Conservation (phyloP, 1,140 invertebrate species). For the Protaetia brevitarsis region DNA sequence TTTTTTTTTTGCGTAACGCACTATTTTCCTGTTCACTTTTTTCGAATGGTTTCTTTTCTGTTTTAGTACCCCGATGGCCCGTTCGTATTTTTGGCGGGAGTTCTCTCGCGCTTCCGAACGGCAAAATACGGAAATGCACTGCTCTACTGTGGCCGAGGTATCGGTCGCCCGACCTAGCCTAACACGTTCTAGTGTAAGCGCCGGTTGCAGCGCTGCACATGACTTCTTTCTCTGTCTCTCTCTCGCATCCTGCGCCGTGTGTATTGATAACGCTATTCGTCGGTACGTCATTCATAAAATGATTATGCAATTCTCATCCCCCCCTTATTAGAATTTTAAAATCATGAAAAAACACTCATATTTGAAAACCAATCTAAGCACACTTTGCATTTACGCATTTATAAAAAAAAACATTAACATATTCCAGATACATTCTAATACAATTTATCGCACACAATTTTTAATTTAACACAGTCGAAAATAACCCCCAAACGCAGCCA, state of each 20-base stretch:
- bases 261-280: conserved; percentile 27
- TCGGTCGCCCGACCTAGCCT: conserved; percentile 48
- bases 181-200: conserved; percentile 47
- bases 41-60: too few species aligned
- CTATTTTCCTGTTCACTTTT: background rate
- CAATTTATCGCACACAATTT: too few species aligned
- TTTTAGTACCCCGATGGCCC: background rate
- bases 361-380: too few species aligned
- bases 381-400: too few species aligned
- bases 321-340: background rate
- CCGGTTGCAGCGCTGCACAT: conserved; percentile 43
- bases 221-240: conserved; percentile 36
- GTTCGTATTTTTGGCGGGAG: conserved; percentile 13
- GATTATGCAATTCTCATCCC: conserved; percentile 7
- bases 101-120: background rate
- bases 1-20: background rate
- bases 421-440: too few species aligned
- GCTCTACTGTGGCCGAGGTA: conserved; percentile 34
- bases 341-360: too few species aligned
- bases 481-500: too few species aligned
- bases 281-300: conserved; percentile 23
- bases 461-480: too few species aligned
- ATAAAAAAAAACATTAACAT: too few species aligned
- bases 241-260: conserved; percentile 33
- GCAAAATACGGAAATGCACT: conserved; percentile 31